Evolutionary conservation across 2,888 invertebrate species (phyloP).

Genomic region (Athalia circularis): DNA sequence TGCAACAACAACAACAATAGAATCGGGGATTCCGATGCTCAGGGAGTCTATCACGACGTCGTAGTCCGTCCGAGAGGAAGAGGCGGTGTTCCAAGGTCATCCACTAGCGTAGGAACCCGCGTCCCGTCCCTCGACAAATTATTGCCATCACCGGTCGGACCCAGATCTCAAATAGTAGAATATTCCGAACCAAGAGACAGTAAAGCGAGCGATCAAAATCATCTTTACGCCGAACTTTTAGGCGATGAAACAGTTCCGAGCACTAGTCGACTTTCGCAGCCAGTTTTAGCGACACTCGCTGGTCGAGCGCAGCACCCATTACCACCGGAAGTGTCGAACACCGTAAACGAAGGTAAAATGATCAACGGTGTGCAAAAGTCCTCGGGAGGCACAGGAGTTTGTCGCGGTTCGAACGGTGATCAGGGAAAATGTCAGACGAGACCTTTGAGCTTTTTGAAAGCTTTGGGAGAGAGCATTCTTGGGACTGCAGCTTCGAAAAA

Average conservation of each 20-base stretch:
- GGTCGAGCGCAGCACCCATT: constrained; percentile 66
- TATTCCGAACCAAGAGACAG: constrained; percentile 75
- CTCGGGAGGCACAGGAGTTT: constrained; percentile 41
- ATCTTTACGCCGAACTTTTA: constrained; percentile 80
- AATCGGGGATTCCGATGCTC: constrained; percentile 58
- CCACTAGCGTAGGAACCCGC: constrained; percentile 78
- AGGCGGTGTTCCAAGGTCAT: constrained; percentile 74
- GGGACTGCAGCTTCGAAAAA: constrained; percentile 57
- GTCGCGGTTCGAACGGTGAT: constrained; percentile 40
- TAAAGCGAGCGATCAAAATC: constrained; percentile 71
- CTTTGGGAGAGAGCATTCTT: constrained; percentile 77
- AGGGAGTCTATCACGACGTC: constrained; percentile 81
- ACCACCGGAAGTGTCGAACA: constrained; percentile 67
- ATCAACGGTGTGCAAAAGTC: neutral
- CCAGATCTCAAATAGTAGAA: constrained; percentile 70
- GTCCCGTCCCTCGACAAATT: constrained; percentile 79
- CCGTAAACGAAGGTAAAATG: constrained; percentile 51
- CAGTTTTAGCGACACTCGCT: constrained; percentile 63
- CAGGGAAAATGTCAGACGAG: constrained; percentile 69
- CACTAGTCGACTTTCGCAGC: constrained; percentile 67
- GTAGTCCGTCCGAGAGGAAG: constrained; percentile 70
- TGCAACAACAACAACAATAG: constrained; percentile 76
- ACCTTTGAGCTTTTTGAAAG: constrained; percentile 78
- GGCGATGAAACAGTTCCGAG: constrained; percentile 75
- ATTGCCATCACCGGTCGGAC: constrained; percentile 72